Evolutionary conservation across 2,797 vertebrate species (phyloP), one percentile per base, ranked within the genome.

Genomic region (Sebastes iracundus): DNA sequence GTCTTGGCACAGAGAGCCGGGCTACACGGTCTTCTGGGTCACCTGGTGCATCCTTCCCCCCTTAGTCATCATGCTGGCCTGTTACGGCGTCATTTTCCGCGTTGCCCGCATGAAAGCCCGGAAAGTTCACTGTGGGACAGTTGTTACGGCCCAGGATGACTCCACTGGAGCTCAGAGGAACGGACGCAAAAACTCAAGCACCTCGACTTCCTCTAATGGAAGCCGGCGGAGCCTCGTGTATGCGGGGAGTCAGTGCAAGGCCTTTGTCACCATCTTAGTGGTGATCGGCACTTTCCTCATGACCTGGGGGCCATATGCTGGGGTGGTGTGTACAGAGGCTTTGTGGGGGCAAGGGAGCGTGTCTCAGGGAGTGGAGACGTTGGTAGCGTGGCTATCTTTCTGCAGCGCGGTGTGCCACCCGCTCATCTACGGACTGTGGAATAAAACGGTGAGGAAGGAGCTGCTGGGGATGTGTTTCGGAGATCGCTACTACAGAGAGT

Each of bases 371-470:
- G 75, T 97, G 90, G 98, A 99, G 95, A 99, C 98, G 0, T 88
- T 99, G 82, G 99, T 97, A 63, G 97, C 97, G 0, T 99, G 98
- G 98, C 92, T 99, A 69, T 99, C 98, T 14, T 99, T 99, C 74
- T 96, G 96, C 88, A 99, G 99, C 30, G 97, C 98, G 0, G 94
- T 96, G 77, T 99, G 98, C 89, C 98, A 99, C 82, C 99, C 99
- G 0, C 95, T 99, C 7, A 99, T 99, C 94, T 99, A 99, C 0
- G 99, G 98, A 7, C 93, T 99, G 71, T 99, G 99, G 98, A 99
- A 99, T 91, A 99, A 99, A 94, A 99, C 98, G 0, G 98, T 99
- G 18, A 97, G 98, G 80, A 99, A 98, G 89, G 98, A 99, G 63
- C 96, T 99, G 5, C 94, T 99, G 75, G 97, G 98, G 46, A 98